Conservation (phyloP, 2,888 invertebrate genomes). For the Phasia obesa region DNA sequence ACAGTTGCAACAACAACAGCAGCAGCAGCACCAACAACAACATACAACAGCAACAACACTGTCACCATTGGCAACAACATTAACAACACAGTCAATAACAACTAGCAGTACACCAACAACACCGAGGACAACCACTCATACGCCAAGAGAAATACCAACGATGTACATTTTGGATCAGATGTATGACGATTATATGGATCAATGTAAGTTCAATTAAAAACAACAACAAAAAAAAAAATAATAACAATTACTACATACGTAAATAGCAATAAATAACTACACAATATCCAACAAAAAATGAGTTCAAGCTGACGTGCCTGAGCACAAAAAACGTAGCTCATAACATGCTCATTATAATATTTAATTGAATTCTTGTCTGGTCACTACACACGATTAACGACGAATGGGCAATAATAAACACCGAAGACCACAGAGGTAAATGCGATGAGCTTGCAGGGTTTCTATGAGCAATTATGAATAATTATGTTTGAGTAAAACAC, state of each 20-base stretch:
- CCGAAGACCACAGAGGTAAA: too few relatives aligned
- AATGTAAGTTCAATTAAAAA: conserved; percentile 60
- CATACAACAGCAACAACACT: conserved; percentile 26
- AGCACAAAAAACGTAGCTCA: too few relatives aligned
- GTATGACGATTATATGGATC: conserved; percentile 68
- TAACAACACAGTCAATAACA: conserved; percentile 15
- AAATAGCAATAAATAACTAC: not conserved
- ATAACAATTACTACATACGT: not conserved
- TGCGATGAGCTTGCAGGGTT: too few relatives aligned
- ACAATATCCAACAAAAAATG: not conserved
- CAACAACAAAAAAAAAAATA: not conserved
- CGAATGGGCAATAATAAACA: too few relatives aligned
- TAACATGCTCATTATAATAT: too few relatives aligned
- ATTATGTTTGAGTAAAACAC: too few relatives aligned
- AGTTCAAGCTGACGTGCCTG: too few relatives aligned
- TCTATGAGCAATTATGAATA: too few relatives aligned
- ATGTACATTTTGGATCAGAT: conserved; percentile 77
- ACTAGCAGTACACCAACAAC: conserved; percentile 75
- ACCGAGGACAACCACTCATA: conserved; percentile 74
- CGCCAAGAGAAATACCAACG: conserved; percentile 73
- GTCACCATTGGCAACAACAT: conserved; percentile 70
- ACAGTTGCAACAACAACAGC: conserved; percentile 14
- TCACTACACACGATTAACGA: too few relatives aligned
- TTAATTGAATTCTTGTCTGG: too few relatives aligned
- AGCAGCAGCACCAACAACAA: conserved; percentile 41